Evolutionary conservation across 2,113 vertebrate species (phyloP), one percentile per base, ranked within the genome.

Genomic region (Clarias batrachus): DNA sequence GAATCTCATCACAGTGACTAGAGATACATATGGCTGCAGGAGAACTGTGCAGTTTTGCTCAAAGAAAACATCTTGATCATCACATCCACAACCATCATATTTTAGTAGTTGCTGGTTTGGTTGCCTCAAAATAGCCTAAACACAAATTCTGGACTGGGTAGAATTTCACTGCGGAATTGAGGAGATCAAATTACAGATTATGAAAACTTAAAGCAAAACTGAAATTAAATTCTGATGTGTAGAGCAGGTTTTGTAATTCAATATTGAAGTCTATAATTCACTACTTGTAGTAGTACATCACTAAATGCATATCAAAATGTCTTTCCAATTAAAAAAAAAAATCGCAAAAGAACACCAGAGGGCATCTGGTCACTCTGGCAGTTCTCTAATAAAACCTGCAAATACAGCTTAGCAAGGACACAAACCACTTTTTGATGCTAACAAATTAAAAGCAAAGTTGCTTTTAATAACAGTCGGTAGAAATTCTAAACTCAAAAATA

Each of bases 1-100:
- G 59, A 83, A 54, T 87, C 71, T 57, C 62, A 16, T 87, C 86
- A 87, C 86, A 87, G 86, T 87, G 86, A 83, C 30, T 83, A 74
- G 71, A 83, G 33, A 37, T 80, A 59, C 27, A 60, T 87, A 87
- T 83, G 86, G 70, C 70, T 76, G 71, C 17, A 63, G 74, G 62
- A 37, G 66, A 63, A 63, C 33, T 82, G 76, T 79, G 52, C 78
- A 65, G 37, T 82, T 82, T 62, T 48, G 0, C 23, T n/a, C 27
- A 41, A 73, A 37, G 12, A 73, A n/a, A 82, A 16, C 4, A 79
- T 78, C 16, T 56, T 27, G 56, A 54, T 4, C 25, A 54, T 82
- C 13, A 54, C 21, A 56, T 27, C 17, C 25, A 25, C 11, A 8
- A 14, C 41, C 33, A 41, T 63, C 2, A 63, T 4, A 33, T 59